Conservation (phyloP, 2,888 invertebrate species). For the Junonia oenone region DNA sequence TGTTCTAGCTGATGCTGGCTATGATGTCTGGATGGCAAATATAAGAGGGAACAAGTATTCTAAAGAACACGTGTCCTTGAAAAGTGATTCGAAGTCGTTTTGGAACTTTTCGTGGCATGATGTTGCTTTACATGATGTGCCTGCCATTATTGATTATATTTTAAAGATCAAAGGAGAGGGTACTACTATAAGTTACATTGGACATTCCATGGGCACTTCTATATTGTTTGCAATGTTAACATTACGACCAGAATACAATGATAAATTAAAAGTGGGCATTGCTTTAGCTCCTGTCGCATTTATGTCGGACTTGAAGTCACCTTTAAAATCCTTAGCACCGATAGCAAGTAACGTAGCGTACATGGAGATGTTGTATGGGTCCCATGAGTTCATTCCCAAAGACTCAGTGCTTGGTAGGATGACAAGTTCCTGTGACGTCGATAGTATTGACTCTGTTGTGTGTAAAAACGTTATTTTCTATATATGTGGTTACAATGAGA, state of each 20-base stretch:
- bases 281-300: conserved; percentile 85
- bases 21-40: conserved; percentile 92
- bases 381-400: conserved; percentile 86
- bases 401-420: conserved; percentile 78
- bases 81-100: conserved; percentile 79
- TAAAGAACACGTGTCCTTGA: conserved; percentile 79
- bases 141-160: conserved; percentile 87
- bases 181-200: conserved; percentile 83
- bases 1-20: conserved; percentile 83
- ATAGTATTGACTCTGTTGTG: conserved; percentile 72
- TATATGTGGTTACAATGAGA: conserved; percentile 84
- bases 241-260: conserved; percentile 82
- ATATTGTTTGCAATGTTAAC: conserved; percentile 86
- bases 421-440: conserved; percentile 75
- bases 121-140: conserved; percentile 91
- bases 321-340: conserved; percentile 83
- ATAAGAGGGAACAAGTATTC: conserved; percentile 89
- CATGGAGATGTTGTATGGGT: conserved; percentile 81
- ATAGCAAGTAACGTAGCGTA: conserved; percentile 79
- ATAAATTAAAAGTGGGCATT: conserved; percentile 81
- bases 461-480: conserved; percentile 87
- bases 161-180: conserved; percentile 46
- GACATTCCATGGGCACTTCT: conserved; percentile 95
- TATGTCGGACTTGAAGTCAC: conserved; percentile 82
- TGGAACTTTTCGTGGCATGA: conserved; percentile 93